phyloP scores from a whole-genome alignment of 2,888 invertebrate genomes.

The Brachypalpus laphriformis region DNA sequence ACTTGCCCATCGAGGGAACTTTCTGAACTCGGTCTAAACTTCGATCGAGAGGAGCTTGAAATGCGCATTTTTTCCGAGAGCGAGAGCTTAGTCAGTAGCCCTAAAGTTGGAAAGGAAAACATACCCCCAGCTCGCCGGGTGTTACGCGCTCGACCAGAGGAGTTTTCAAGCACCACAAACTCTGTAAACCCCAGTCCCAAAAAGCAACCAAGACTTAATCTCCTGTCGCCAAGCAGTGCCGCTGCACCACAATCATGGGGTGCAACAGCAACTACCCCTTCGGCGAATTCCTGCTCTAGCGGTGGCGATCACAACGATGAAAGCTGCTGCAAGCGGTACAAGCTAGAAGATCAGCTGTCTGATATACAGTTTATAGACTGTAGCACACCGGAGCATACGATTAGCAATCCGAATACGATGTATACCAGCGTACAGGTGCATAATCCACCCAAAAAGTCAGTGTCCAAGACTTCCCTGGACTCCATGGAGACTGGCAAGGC shows the following conservation, averaged over 20 bases:
- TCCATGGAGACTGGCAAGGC: conserved; percentile 45
- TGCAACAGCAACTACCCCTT: conserved; percentile 34
- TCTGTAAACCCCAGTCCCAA: conserved; percentile 86
- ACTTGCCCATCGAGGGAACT: conserved; percentile 86
- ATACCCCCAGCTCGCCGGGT: conserved; percentile 83
- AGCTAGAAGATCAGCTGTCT: conserved; percentile 90
- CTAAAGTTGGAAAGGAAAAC: conserved; percentile 83
- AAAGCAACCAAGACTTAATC: conserved; percentile 84
- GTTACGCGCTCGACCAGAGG: conserved; percentile 84
- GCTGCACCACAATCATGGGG: conserved; percentile 75
- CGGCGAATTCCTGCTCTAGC: conserved; percentile 35
- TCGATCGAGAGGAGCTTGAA: conserved; percentile 93
- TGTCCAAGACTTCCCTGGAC: conserved; percentile 74
- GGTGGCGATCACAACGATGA: conserved; percentile 80
- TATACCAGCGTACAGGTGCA: conserved; percentile 82
- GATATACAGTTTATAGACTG: conserved; percentile 93
- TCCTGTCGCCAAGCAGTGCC: conserved; percentile 80
- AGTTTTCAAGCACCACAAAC: conserved; percentile 84
- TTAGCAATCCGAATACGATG: conserved; percentile 78
- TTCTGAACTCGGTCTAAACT: conserved; percentile 92
- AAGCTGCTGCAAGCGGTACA: conserved; percentile 86
- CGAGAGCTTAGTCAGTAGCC: conserved; percentile 87
- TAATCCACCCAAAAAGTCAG: conserved; percentile 79
- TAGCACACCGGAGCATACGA: conserved; percentile 87
- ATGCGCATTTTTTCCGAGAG: conserved; percentile 95